phyloP scores from a whole-genome alignment of 2,113 vertebrate species.

The Gracilinanus agilis region DNA sequence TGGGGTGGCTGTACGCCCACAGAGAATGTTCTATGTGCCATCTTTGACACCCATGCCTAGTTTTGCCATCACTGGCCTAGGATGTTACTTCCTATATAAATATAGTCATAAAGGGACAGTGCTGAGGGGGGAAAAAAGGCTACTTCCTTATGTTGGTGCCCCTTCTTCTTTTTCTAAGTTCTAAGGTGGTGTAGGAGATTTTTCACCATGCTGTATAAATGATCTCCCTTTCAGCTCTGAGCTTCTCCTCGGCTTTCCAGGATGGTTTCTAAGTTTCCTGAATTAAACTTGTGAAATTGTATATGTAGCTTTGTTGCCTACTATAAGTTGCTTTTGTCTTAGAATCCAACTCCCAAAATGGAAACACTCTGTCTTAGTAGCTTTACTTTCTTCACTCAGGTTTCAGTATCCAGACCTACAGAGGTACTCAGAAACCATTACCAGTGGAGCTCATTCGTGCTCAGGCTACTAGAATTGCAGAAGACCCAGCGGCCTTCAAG shows the following conservation, averaged over 20 bases:
- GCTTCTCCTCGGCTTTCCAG: background rate
- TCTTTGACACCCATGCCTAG: no score
- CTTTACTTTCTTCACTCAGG: slow-evolving; percentile 80
- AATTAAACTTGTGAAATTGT: background rate
- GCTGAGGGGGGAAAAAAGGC: no score
- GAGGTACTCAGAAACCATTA: slow-evolving; percentile 92
- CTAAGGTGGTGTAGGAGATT: background rate
- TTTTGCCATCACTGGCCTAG: no score
- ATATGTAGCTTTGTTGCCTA: background rate
- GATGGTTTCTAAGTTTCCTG: background rate
- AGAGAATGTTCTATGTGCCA: no score
- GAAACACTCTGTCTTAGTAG: background rate
- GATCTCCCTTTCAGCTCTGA: background rate
- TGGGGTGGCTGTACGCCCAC: no score
- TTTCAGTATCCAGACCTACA: slow-evolving; percentile 92
- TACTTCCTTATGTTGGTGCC: no score
- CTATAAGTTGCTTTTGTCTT: background rate
- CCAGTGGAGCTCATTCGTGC: slow-evolving; percentile 93
- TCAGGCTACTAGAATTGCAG: slow-evolving; percentile 88
- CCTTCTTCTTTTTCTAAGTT: background rate
- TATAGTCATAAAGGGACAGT: background rate
- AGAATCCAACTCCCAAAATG: background rate
- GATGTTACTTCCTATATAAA: background rate
- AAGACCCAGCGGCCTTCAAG: slow-evolving; percentile 87
- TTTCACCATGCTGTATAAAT: fast-evolving